Evolutionary conservation across 1,140 invertebrate genomes (phyloP).

Genomic region (Tetramorium parvispinum): DNA sequence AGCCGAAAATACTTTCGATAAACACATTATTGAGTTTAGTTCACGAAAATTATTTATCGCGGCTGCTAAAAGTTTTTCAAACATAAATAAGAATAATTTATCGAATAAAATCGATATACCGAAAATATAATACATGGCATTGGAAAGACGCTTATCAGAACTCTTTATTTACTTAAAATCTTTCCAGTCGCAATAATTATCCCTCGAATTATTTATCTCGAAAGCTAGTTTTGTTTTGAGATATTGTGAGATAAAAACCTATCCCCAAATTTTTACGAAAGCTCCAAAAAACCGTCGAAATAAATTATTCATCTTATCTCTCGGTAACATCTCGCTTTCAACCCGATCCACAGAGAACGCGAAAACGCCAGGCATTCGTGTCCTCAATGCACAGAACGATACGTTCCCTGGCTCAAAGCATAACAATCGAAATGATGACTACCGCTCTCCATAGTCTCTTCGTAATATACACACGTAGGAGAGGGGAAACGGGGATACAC

Average conservation of each 20-base stretch:
- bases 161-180: not conserved
- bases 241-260: not conserved
- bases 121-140: not conserved
- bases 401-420: not conserved
- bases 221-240: not conserved
- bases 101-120: not conserved
- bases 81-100: not conserved
- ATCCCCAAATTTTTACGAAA: not conserved
- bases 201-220: too few species aligned
- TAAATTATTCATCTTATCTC: not conserved
- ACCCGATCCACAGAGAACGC: not conserved
- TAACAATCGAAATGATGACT: conserved; percentile 43
- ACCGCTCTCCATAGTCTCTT: not conserved
- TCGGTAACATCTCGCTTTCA: conserved; percentile 5
- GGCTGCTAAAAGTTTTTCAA: not conserved
- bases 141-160: not conserved
- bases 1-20: not conserved
- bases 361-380: not conserved
- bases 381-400: not conserved
- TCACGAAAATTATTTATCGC: not conserved
- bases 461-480: not conserved
- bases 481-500: not conserved
- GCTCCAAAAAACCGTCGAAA: not conserved
- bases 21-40: not conserved
- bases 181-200: not conserved